A percentile compares a stretch with the other conserved stretches of the same genome.
These are phyloP conservation scores for Drosophila arawakana DNA, from an alignment of 1,140 invertebrate species.

Conservation along the genomic window DNA sequence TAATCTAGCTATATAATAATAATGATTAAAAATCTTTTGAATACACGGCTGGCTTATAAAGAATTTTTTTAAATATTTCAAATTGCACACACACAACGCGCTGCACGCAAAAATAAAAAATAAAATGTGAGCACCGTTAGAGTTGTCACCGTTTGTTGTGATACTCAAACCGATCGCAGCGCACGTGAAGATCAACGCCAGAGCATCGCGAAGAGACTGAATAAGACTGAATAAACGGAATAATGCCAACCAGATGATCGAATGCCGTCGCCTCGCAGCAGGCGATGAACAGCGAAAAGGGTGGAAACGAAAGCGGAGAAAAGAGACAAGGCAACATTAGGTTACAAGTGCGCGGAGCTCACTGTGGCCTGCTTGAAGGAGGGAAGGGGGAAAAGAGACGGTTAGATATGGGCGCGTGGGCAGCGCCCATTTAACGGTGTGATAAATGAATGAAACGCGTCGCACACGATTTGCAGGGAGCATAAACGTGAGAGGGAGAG, in stretches of 20 bases:
- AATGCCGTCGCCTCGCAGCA: slow-evolving; percentile 19
- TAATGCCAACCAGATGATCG: slow-evolving; percentile 28
- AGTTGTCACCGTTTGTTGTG: not conserved
- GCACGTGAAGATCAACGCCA: slow-evolving; percentile 75
- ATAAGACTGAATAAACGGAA: slow-evolving; percentile 54
- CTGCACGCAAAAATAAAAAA: slow-evolving; percentile 18
- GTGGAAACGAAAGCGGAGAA: no score
- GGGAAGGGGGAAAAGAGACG: not conserved
- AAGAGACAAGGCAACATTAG: not conserved
- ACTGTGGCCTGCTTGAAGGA: not conserved
- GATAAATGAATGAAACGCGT: slow-evolving; percentile 61
- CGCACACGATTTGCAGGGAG: slow-evolving; percentile 29
- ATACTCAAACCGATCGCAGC: slow-evolving; percentile 26
- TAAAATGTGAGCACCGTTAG: slow-evolving; percentile 12
- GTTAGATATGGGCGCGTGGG: slow-evolving; percentile 31
- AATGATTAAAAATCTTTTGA: not conserved
- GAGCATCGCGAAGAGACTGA: slow-evolving; percentile 79
- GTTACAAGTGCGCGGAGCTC: slow-evolving; percentile 19
- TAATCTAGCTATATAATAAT: no score
- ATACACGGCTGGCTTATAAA: not conserved
- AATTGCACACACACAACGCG: slow-evolving; percentile 12
- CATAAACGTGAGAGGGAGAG: not conserved
- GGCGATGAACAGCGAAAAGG: slow-evolving; percentile 1
- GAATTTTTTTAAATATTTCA: not conserved
- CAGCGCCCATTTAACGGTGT: slow-evolving; percentile 59